phyloP scores from a whole-genome alignment of 2,113 vertebrate species.

The Herpetotheres cachinnans region DNA sequence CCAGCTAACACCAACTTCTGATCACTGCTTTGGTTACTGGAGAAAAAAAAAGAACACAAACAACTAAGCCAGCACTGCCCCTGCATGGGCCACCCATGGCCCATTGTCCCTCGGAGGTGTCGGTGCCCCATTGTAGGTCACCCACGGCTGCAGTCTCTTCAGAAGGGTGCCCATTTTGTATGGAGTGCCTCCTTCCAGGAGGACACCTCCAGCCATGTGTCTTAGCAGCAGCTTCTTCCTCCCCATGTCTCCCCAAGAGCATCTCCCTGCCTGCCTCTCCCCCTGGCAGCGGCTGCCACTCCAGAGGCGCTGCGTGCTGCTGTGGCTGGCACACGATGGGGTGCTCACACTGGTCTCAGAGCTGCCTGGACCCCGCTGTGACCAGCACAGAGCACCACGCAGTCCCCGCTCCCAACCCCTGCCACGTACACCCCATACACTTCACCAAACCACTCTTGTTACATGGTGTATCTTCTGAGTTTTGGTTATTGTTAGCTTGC shows the following conservation, averaged over 20 bases:
- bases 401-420: not conserved
- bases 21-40: not conserved
- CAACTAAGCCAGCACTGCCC: not conserved
- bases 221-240: not conserved
- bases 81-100: not conserved
- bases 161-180: not conserved
- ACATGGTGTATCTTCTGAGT: not conserved
- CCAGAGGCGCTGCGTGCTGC: not conserved
- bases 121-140: rapidly evolving
- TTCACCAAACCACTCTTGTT: rapidly evolving
- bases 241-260: rapidly evolving
- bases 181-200: not conserved
- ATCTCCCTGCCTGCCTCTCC: not conserved
- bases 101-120: not conserved
- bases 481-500: not conserved
- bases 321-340: not conserved
- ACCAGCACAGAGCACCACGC: not conserved
- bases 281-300: not conserved
- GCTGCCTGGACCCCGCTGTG: not conserved
- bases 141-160: rapidly evolving
- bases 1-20: not conserved
- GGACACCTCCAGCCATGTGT: rapidly evolving
- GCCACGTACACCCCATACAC: rapidly evolving
- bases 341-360: not conserved
- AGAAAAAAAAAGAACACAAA: not conserved